Percentiles rank a stretch among this genome's conserved stretches.
phyloP scores from a whole-genome alignment of 53 echinoderm and acorn worm species.

The Hippasteria phrygiana region DNA sequence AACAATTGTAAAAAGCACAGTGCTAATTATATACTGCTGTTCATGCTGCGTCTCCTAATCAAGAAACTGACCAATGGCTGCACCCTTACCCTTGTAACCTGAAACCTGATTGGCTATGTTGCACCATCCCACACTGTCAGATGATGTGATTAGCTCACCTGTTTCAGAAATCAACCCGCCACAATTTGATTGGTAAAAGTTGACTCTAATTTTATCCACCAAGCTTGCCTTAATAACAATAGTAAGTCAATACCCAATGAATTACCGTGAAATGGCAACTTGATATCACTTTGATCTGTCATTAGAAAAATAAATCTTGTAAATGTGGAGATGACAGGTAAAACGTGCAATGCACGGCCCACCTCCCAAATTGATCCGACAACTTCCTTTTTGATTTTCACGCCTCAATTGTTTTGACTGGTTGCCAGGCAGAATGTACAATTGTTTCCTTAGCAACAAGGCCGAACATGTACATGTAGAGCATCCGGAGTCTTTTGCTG shows the following conservation, averaged over 20 bases:
- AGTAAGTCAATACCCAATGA: neutral
- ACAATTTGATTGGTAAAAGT: neutral
- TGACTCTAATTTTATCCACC: neutral
- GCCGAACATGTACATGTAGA: neutral
- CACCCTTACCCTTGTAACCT: constrained; percentile 29
- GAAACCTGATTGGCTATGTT: constrained; percentile 5
- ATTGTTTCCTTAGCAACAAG: neutral
- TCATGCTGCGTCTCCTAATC: neutral
- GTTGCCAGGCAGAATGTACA: neutral
- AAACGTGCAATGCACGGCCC: no score
- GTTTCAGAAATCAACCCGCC: constrained; percentile 9
- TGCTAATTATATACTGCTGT: no score
- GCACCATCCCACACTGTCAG: neutral
- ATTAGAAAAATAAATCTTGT: neutral
- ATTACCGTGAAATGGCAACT: neutral
- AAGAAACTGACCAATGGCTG: constrained; percentile 53
- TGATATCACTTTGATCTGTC: neutral
- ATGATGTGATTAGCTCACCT: constrained; percentile 25
- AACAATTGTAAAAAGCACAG: no score
- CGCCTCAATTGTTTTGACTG: neutral
- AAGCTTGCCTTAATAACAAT: neutral
- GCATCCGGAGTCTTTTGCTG: no score
- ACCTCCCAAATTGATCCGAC: no score
- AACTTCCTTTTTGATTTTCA: constrained; percentile 1
- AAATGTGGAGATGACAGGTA: neutral